Evolutionary conservation across 2,113 vertebrate genomes (phyloP), one percentile per base, ranked within the genome.

Genomic region (Ochotona curzoniae): DNA sequence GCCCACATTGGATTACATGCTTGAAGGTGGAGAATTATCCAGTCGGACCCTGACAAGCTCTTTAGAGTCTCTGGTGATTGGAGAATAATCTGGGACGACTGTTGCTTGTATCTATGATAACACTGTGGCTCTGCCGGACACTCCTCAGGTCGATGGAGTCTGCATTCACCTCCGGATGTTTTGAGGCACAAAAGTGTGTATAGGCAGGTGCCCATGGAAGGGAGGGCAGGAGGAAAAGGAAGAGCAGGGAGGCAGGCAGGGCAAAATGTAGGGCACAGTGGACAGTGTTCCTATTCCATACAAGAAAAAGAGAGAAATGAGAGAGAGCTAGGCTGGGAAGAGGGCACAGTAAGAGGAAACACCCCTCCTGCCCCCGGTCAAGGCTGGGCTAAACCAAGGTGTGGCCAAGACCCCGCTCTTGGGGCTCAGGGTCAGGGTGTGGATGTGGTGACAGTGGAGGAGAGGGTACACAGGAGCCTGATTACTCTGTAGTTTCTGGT

Each of bases 381-480:
- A 0, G 11, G 18, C 21, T 8, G 47, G 76, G 14, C 32, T 2
- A 3, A 15, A 18, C 57, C 3, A 38, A 79, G n/a, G 5, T 0
- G 0, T 74, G n/a, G 54, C 64, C 28, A 78, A 63, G 61, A 11
- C 28, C 47, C 13, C 10, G 51, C 67, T 20, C 49, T 21, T 57
- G 17, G 17, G 14, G 54, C 38, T 44, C 20, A 14, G 63, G 51
- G 30, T 6, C 11, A 18, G 10, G 32, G 51, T 18, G 8, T n/a
- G 23, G 54, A 18, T 57, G 54, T 8, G 63, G 25, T 4, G 3
- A 12, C 51, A 38, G 2, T 12, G 44, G 18, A 26, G 20, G 64
- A 21, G 32, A 60, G 67, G 74, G 69, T 44, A 44, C 44, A 14
- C 38, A 2, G 25, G 7, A 23, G 35, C 18, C 44, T 2, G 1